Evolutionary conservation across 1,140 invertebrate genomes (phyloP), one percentile per base, ranked within the genome.

Genomic region (Probaryconus sp.): DNA sequence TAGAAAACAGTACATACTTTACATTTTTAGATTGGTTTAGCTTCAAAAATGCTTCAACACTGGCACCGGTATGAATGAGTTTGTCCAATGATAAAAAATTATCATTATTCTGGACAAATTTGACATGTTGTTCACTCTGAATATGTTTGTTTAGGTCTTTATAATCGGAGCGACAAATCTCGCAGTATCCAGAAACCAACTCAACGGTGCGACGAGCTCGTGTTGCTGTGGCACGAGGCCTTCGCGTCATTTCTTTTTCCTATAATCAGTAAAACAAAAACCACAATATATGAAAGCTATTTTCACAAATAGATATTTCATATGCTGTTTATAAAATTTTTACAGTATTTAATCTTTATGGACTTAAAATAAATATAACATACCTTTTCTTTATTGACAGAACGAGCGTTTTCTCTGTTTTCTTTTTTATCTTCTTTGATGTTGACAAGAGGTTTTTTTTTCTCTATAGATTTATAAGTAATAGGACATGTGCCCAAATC

Each of bases 151-250:
- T 88, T 9, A 93, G 81, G 75, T 91, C 91, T 48, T 89, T 89
- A 81, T 93, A 94, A 60, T 92, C 92, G 30, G 90, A 82, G 74
- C 91, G 92, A 81, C 93, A 94, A 81, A 94, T 92, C 85, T 93
- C 93, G 86, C 93, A 94, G 77, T 93, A 93, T 42, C 93, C 93
- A 40, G 87, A 82, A 61, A 89, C 89, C 65, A 90, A 85, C 64
- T 90, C 88, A 77, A 90, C 85, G 37, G 85, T 81, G 77, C 89
- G 80, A 78, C 88, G 79, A 88, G 89, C 71, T 82, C 87, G 80
- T 80, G 84, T 82, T 89, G 90, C 75, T 88, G 88, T 81, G 60
- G 90, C 89, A 40, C 91, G 89, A 80, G 90, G 90, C 84, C 91
- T 91, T 77, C 91, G 90, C 76, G 91, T 92, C 91, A 92, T 92